Evolutionary conservation across 37 sponge, comb jelly and placozoan species (phyloP).

Genomic region (Amphimedon queenslandica): DNA sequence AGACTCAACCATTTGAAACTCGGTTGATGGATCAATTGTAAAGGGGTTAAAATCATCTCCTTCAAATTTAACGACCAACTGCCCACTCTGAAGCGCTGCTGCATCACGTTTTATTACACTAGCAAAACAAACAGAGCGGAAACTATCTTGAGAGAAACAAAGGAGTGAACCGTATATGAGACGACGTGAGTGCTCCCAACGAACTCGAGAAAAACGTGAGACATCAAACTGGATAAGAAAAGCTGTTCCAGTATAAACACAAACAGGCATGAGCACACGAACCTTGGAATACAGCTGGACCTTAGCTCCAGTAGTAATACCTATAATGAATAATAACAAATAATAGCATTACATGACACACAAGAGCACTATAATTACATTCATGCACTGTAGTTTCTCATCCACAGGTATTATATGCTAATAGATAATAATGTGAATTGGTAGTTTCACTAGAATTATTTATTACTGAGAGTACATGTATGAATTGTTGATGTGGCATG

Average conservation of each 20-base stretch:
- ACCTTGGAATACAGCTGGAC: conserved; percentile 59
- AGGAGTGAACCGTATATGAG: conserved; percentile 84
- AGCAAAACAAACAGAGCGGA: conserved; percentile 50
- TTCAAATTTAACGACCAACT: conserved; percentile 67
- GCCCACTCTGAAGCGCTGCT: conserved; percentile 38
- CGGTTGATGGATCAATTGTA: conserved; percentile 20
- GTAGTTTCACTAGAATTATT: too few relatives aligned
- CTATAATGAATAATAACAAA: too few relatives aligned
- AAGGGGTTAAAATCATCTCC: conserved; percentile 25
- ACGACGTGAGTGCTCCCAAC: conserved; percentile 79
- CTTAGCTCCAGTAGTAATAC: too few relatives aligned
- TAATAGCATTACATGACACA: too few relatives aligned
- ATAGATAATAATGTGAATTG: too few relatives aligned
- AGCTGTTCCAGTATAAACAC: conserved; percentile 51
- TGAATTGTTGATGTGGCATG: too few relatives aligned
- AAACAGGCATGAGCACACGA: conserved; percentile 53
- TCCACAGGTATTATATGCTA: too few relatives aligned
- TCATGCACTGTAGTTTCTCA: too few relatives aligned
- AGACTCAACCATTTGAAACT: conserved; percentile 66
- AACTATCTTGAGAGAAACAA: conserved; percentile 68
- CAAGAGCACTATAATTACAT: too few relatives aligned
- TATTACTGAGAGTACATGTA: too few relatives aligned
- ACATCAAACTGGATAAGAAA: conserved; percentile 64
- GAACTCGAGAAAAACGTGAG: conserved; percentile 28
- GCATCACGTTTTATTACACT: conserved; percentile 59